A percentile compares a stretch with the other conserved stretches of the same genome.
Evolutionary conservation across 2,888 invertebrate species (phyloP).

Genomic region (Sinodicranocentrus sp.): DNA sequence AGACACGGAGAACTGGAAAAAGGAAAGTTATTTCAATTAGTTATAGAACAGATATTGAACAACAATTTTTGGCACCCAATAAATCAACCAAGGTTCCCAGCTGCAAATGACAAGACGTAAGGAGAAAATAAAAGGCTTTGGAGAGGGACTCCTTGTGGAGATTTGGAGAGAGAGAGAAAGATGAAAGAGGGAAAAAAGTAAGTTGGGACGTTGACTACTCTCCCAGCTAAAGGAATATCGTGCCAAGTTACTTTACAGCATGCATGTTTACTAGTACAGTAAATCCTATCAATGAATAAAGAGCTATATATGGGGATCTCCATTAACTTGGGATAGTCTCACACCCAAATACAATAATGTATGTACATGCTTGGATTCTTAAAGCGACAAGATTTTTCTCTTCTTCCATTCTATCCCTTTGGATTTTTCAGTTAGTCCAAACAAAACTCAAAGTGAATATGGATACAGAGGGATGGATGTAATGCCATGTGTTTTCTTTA

Average conservation of each 20-base stretch:
- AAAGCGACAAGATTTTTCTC: too few species aligned
- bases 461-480: too few species aligned
- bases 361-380: too few species aligned
- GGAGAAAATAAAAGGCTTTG: slow-evolving; percentile 11
- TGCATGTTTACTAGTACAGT: slow-evolving; percentile 35
- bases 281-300: slow-evolving; percentile 41
- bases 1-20: slow-evolving; percentile 22
- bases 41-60: slow-evolving; percentile 73
- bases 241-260: slow-evolving; percentile 13
- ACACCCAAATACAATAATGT: too few species aligned
- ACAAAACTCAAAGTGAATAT: too few species aligned
- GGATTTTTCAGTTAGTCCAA: too few species aligned
- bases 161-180: not conserved
- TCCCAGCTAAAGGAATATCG: slow-evolving; percentile 11
- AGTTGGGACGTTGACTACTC: not conserved
- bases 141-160: slow-evolving; percentile 9
- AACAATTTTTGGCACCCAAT: slow-evolving; percentile 76
- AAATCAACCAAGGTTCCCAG: slow-evolving; percentile 74
- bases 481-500: too few species aligned
- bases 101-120: slow-evolving; percentile 75
- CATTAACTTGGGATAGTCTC: not conserved
- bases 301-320: slow-evolving; percentile 14
- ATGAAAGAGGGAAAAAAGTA: not conserved
- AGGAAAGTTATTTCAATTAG: slow-evolving; percentile 75
- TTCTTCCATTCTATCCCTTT: too few species aligned